These are phyloP conservation scores for Irena cyanogastra DNA, from an alignment of 2,113 vertebrate genomes.

Conservation along the genomic window DNA sequence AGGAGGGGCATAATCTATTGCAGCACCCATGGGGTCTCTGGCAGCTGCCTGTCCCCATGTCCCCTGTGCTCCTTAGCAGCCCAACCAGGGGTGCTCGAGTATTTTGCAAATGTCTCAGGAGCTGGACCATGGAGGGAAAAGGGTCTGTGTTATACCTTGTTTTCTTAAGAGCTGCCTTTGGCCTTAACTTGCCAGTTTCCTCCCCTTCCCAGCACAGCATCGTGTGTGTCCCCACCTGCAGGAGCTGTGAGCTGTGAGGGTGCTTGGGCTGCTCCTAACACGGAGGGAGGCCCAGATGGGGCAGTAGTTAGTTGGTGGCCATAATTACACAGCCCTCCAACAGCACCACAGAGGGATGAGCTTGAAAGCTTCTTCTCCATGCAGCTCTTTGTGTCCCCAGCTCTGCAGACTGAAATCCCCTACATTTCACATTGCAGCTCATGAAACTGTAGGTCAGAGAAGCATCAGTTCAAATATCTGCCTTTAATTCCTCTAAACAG, in stretches of 20 bases:
- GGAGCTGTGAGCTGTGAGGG: not conserved
- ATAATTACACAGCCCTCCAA: not conserved
- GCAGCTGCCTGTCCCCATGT: not conserved
- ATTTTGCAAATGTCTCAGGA: not conserved
- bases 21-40: not conserved
- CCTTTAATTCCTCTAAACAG: not conserved
- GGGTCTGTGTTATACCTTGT: not conserved
- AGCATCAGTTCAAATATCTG: not conserved
- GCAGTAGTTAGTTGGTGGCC: not conserved
- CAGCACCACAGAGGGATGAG: not conserved
- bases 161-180: not conserved
- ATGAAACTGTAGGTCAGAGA: not conserved
- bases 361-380: rapidly evolving
- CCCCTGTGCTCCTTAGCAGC: not conserved
- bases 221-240: rapidly evolving
- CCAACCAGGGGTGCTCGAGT: rapidly evolving
- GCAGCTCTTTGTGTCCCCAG: not conserved
- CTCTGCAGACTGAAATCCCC: not conserved
- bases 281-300: not conserved
- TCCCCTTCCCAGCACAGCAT: rapidly evolving
- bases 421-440: not conserved
- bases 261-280: not conserved
- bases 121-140: rapidly evolving
- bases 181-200: not conserved
- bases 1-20: not conserved